Percentiles rank a stretch among this genome's conserved stretches.
Conservation (phyloP, 2,797 vertebrate genomes). For the Malurus leucopterus region DNA sequence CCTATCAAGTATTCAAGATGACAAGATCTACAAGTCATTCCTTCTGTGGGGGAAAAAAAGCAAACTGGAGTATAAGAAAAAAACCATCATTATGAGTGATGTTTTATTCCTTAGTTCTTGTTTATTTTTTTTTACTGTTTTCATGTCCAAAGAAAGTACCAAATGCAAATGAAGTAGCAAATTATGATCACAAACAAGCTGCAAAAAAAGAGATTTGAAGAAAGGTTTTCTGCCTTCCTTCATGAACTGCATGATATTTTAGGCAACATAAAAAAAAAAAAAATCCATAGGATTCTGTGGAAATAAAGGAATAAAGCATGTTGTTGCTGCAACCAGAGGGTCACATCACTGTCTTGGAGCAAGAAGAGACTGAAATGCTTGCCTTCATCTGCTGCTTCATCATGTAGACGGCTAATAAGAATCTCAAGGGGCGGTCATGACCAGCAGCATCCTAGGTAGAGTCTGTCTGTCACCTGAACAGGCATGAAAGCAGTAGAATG, state of each 20-base stretch:
- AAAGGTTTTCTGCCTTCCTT: not conserved
- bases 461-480: not conserved
- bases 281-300: not conserved
- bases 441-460: not conserved
- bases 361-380: not conserved
- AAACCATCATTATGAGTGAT: not conserved
- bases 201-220: not conserved
- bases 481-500: not conserved
- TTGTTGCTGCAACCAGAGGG: not conserved
- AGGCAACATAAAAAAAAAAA: not conserved
- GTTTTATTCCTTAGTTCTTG: not conserved
- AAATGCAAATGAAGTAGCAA: not conserved
- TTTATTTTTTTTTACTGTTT: not conserved
- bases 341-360: not conserved
- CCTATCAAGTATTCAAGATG: not conserved
- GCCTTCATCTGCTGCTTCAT: not conserved
- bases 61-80: not conserved
- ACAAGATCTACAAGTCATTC: not conserved
- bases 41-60: rapidly evolving
- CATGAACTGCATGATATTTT: not conserved
- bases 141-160: not conserved
- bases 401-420: not conserved
- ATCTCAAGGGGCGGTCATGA: not conserved
- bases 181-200: not conserved
- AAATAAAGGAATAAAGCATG: not conserved